Evolutionary conservation across 2,797 vertebrate species (phyloP), one percentile per base, ranked within the genome.

Genomic region (Poeciliopsis infans): DNA sequence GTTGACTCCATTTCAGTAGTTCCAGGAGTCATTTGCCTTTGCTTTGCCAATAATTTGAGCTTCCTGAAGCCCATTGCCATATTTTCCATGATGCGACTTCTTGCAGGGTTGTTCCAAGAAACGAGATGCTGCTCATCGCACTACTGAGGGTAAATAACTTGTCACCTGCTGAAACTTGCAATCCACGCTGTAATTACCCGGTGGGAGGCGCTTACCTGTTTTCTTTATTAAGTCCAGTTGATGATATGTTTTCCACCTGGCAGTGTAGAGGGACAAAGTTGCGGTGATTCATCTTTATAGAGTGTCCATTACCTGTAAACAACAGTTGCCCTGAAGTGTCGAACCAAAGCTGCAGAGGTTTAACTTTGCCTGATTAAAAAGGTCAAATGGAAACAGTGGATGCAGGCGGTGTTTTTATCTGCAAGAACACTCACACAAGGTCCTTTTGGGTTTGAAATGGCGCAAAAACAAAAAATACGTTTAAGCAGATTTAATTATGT

Each of bases 351-450:
- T 43, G 68, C 39, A 45, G 25, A 28, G 5, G 20, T 25, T 70
- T 70, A 28, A 43, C n/a, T 70, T 70, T 43, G 41, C 39, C 41
- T 45, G 23, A 70, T 70, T 70, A 45, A 70, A 70, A 70, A 45
- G 68, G 68, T 70, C 25, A n/a, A 70, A 45, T 70, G 25, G 41
- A 45, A 70, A 70, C 4, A 70, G 41, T 25, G 15, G 41, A 45
- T 28, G 68, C 25, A 28, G 68, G 39, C 8, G 10, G 36, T 25
- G 39, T 25, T 68, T 68, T 68, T 68, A 68, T 68, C 39, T 43
- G 13, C 39, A 68, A 13, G 36, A 41, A 25, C 36, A 41, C 43
- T 68, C 39, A 39, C 33, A 66, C 20, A 5, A 13, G 12, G 23
- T n/a, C 41, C 41, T 70, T 43, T 33, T 43, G 68, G 68, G n/a